Percentiles rank a stretch among this genome's conserved stretches.
Evolutionary conservation across 2,888 invertebrate species (phyloP).

Genomic region (Mylabris sibirica): DNA sequence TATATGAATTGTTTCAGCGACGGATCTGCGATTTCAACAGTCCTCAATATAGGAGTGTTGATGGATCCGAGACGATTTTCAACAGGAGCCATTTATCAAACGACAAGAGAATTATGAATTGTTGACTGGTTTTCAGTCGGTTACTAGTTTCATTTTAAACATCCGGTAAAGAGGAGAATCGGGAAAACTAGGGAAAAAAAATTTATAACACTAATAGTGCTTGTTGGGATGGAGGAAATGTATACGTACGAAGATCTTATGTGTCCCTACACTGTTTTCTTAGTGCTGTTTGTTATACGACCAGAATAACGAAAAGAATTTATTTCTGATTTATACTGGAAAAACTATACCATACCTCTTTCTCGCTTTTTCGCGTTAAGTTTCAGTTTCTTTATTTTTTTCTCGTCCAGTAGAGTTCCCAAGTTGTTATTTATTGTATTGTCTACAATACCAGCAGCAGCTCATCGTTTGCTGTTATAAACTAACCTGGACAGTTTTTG

Average conservation of each 20-base stretch:
- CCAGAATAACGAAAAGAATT: slow-evolving; percentile 3
- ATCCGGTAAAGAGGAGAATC: background rate
- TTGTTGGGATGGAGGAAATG: background rate
- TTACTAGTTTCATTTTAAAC: background rate
- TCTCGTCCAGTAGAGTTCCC: background rate
- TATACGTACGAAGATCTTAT: background rate
- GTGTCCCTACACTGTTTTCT: background rate
- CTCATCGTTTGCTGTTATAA: slow-evolving; percentile 7
- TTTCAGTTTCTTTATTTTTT: too few species aligned
- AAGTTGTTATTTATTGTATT: background rate
- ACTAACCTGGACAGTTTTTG: slow-evolving; percentile 1
- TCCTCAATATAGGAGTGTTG: background rate
- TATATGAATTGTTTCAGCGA: background rate
- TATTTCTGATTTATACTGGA: slow-evolving; percentile 3
- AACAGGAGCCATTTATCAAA: background rate
- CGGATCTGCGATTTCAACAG: background rate
- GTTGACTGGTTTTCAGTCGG: background rate
- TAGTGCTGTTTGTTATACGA: background rate
- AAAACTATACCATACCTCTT: background rate
- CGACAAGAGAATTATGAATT: slow-evolving; percentile 1
- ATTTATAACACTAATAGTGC: background rate
- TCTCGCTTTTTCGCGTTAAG: background rate
- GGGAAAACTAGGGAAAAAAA: background rate
- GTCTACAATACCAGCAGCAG: slow-evolving; percentile 11
- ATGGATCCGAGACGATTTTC: background rate